Conservation (phyloP, 2,113 vertebrate genomes). For the Cynoglossus semilaevis region DNA sequence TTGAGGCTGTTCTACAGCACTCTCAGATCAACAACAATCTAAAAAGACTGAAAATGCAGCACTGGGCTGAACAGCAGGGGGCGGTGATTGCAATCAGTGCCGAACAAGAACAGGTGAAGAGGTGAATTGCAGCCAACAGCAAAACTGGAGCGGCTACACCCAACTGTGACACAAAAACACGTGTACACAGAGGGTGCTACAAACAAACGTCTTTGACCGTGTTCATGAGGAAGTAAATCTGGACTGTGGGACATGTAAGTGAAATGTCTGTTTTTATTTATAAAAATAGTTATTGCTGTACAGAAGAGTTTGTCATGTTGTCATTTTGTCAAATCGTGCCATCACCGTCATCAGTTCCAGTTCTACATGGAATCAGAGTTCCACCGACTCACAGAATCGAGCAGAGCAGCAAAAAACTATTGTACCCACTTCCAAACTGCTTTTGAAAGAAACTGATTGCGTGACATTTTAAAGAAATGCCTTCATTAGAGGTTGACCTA, state of each 20-base stretch:
- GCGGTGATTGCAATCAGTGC: background rate
- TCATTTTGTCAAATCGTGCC: no score
- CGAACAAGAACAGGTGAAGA: background rate
- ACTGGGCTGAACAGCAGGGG: background rate
- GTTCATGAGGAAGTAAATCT: no score
- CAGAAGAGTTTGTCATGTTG: no score
- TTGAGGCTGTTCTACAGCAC: background rate
- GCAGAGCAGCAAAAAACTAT: background rate
- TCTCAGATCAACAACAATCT: background rate
- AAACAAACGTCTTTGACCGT: no score
- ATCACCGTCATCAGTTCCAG: no score
- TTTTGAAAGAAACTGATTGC: conserved; percentile 18
- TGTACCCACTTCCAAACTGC: background rate
- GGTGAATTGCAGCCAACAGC: background rate
- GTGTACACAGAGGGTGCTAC: no score
- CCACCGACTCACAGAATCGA: background rate
- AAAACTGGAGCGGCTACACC: no score
- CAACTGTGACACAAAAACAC: no score
- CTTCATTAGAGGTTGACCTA: conserved; percentile 10
- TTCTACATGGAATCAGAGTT: no score
- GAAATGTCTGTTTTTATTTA: no score
- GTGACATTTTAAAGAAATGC: conserved; percentile 20
- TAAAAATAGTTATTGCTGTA: no score
- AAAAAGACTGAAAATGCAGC: background rate
- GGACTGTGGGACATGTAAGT: no score